Conservation (phyloP, 2,797 vertebrate genomes). For the Amniataba percoides region DNA sequence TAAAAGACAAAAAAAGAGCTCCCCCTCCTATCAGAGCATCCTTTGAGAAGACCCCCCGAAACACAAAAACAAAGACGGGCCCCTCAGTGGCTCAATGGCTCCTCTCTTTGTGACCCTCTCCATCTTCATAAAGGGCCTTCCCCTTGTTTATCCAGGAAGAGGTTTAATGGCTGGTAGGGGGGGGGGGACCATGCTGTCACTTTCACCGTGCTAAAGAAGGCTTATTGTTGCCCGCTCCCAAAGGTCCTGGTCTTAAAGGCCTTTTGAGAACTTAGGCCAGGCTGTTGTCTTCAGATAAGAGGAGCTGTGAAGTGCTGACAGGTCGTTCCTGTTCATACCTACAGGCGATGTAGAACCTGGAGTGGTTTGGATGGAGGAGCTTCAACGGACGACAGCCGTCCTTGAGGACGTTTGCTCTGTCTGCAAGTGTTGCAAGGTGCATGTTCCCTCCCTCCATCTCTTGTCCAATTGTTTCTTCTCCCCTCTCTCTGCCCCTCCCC, state of each 20-base stretch:
- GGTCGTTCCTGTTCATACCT: constrained; percentile 43
- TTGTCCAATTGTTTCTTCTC: constrained; percentile 24
- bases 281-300: constrained; percentile 66
- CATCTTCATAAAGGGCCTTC: constrained; percentile 90
- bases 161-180: constrained; percentile 88
- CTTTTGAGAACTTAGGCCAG: constrained; percentile 75
- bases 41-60: constrained; percentile 90
- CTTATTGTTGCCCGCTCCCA: constrained; percentile 89
- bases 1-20: constrained; percentile 88
- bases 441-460: constrained; percentile 10
- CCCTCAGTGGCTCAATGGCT: constrained; percentile 88
- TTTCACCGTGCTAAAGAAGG: constrained; percentile 84
- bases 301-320: constrained; percentile 58
- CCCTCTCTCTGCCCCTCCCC: constrained; percentile 57
- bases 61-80: constrained; percentile 89
- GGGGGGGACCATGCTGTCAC: constrained; percentile 89
- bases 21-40: constrained; percentile 87
- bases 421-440: constrained; percentile 9
- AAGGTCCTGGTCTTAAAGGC: constrained; percentile 84
- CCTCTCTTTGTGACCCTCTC: constrained; percentile 89
- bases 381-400: constrained; percentile 49
- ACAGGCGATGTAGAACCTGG: constrained; percentile 59
- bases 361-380: constrained; percentile 60
- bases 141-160: constrained; percentile 93
- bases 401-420: constrained; percentile 65